A percentile compares a stretch with the other conserved stretches of the same genome.
Conservation (phyloP, 2,113 vertebrate species). For the Typhlomys cinereus region DNA sequence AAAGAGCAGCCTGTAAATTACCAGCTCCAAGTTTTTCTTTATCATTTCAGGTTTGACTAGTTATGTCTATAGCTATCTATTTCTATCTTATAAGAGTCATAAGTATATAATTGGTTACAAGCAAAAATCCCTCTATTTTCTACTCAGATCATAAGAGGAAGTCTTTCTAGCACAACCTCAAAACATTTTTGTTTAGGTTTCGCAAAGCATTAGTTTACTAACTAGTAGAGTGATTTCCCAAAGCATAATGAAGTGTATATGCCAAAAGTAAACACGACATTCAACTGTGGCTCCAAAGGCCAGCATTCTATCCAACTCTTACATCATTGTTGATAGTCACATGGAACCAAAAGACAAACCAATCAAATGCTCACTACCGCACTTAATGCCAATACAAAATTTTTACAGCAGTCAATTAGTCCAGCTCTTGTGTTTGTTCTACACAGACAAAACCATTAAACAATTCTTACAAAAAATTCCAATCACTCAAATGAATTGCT, state of each 20-base stretch:
- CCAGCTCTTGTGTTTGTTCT: conserved; percentile 85
- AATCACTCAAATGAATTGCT: background rate
- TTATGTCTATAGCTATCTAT: background rate
- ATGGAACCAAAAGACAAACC: conserved; percentile 53
- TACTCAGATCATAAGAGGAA: conserved; percentile 31
- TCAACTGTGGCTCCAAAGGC: background rate
- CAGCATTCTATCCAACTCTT: conserved; percentile 23
- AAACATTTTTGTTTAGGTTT: conserved; percentile 56
- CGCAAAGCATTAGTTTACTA: conserved; percentile 70
- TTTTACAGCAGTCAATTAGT: conserved; percentile 77
- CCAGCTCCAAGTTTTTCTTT: conserved; percentile 34
- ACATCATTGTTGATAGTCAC: conserved; percentile 52
- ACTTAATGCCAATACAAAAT: conserved; percentile 66
- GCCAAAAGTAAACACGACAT: conserved; percentile 34
- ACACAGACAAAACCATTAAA: conserved; percentile 56
- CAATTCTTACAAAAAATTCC: conserved; percentile 50
- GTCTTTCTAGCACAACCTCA: conserved; percentile 28
- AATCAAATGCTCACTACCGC: conserved; percentile 44
- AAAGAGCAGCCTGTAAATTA: background rate
- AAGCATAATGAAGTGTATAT: conserved; percentile 26
- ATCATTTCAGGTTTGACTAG: conserved; percentile 21
- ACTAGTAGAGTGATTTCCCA: conserved; percentile 26
- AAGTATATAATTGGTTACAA: conserved; percentile 11
- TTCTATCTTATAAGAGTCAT: background rate
- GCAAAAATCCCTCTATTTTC: background rate